Evolutionary conservation across 1,140 invertebrate genomes (phyloP), one percentile per base, ranked within the genome.

Genomic region (Pygmarrhopalites habei): DNA sequence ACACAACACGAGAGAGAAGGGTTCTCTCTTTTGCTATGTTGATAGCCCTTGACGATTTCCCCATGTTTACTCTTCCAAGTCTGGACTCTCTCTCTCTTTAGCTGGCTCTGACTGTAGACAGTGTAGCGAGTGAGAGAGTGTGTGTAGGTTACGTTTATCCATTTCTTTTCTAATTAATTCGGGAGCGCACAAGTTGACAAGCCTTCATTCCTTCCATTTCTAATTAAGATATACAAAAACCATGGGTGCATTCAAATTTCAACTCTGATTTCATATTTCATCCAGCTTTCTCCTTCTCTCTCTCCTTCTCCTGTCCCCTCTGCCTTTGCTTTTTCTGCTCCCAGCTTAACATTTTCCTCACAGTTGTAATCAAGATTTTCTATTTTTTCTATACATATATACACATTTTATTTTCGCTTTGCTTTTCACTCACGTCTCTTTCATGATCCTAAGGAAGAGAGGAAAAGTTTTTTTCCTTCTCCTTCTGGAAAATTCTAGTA

Each of bases 191-290:
- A 39, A 39, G 35, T 39, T 39, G 35, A 39, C 35, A 46, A 5
- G 44, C 10, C 44, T 46, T 46, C 44, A 46, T 46, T 46, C 44
- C 10, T 17, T 19, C 21, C 44, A n/a, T 46, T 46, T 46, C 44
- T 46, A 46, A 46, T 46, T 46, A 46, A 46, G 44, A 46, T n/a
- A 46, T 5, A 46, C 15, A 46, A 46, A 46, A 46, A 46, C 19
- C 4, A 17, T 10, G 44, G 15, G 44, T 46, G 44, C 44, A 46
- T 46, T n/a, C 44, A 46, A 5, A 46, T 46, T 46, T 46, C 44
- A 17, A 17, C 15, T n/a, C 44, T 17, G 44, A 46, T 46, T 46
- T 46, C 44, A 46, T 46, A n/a, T 46, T 46, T 46, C 21, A 46
- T 46, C 4, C 5, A 46, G 44, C 10, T 10, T n/a, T 19, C 32